A percentile compares a stretch with the other conserved stretches of the same genome.
phyloP scores from a whole-genome alignment of 2,113 vertebrate genomes.

The Miniopterus natalensis region DNA sequence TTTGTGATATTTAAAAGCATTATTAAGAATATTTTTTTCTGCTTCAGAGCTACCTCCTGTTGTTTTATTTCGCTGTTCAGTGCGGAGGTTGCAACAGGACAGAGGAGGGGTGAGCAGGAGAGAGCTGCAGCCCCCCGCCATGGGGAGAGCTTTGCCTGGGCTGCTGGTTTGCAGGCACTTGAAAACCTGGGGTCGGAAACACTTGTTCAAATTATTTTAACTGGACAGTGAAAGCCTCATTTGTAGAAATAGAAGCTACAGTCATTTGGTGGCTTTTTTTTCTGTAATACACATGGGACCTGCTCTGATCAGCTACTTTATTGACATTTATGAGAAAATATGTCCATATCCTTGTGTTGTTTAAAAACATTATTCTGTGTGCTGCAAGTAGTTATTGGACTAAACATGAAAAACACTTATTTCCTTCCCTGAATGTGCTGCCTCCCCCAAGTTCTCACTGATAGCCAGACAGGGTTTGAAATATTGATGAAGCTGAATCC shows the following conservation, averaged over 20 bases:
- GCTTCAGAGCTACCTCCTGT: not conserved
- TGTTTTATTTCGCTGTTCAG: not conserved
- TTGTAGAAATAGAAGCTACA: not conserved
- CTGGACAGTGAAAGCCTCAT: not conserved
- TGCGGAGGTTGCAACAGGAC: fast-evolving
- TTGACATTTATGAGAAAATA: not conserved
- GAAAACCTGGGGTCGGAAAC: not conserved
- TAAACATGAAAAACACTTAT: not conserved
- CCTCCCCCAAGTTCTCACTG: not conserved
- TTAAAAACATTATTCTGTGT: not conserved
- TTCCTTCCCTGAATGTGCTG: not conserved
- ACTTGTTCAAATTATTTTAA: not conserved
- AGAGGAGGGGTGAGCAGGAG: not conserved
- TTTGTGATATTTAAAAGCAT: not conserved
- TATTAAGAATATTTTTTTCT: not conserved
- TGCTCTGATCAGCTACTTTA: not conserved
- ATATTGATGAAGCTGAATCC: slow-evolving; percentile 36
- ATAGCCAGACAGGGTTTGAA: not conserved
- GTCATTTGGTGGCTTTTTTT: not conserved
- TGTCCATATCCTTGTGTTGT: not conserved
- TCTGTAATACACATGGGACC: not conserved
- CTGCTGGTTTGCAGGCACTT: not conserved
- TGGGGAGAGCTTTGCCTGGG: not conserved
- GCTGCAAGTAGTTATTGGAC: not conserved
- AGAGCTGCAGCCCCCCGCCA: fast-evolving